Conservation (phyloP, 1,140 invertebrate species). For the Lordiphosa mommai region DNA sequence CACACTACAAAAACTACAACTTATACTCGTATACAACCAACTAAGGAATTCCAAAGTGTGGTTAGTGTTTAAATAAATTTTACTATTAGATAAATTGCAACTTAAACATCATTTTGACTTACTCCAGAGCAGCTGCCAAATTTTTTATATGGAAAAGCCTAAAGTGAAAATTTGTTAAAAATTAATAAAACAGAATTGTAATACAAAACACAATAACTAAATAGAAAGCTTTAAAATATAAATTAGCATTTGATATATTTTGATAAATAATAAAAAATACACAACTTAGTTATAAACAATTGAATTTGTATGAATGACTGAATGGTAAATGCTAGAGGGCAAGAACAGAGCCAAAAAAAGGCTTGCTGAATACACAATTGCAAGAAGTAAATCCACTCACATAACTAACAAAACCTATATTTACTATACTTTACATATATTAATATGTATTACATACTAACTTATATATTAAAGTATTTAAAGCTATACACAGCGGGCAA, state of each 20-base stretch:
- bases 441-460: too few relatives aligned
- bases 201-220: constrained; percentile 64
- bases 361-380: constrained; percentile 10
- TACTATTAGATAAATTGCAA: constrained; percentile 54
- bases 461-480: too few relatives aligned
- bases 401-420: too few relatives aligned
- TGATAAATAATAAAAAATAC: constrained; percentile 43
- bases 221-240: constrained; percentile 75
- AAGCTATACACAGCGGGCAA: too few relatives aligned
- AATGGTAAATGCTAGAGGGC: constrained; percentile 16
- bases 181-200: constrained; percentile 49
- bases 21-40: background rate
- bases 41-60: constrained; percentile 16
- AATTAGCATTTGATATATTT: constrained; percentile 74
- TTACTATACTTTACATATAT: too few relatives aligned
- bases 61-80: constrained; percentile 32
- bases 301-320: constrained; percentile 51
- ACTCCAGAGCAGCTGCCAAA: constrained; percentile 61
- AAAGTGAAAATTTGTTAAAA: constrained; percentile 19
- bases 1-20: constrained; percentile 6
- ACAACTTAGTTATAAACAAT: constrained; percentile 55
- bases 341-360: constrained; percentile 8
- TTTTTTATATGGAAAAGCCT: constrained; percentile 35
- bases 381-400: constrained; percentile 10
- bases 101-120: constrained; percentile 30